phyloP scores from a whole-genome alignment of 2,888 invertebrate genomes.

The Acleris literana region DNA sequence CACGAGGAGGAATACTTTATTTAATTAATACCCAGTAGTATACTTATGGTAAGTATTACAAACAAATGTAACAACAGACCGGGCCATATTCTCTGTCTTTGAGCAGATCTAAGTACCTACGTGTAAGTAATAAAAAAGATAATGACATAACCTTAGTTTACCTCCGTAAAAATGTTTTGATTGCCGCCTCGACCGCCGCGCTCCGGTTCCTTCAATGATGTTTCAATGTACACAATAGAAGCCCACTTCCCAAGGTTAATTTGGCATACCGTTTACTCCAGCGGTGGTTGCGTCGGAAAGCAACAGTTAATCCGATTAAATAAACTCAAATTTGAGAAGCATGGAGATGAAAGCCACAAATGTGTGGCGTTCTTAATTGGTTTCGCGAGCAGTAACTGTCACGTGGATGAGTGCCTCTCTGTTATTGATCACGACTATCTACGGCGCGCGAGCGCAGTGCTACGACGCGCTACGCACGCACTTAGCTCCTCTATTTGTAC shows the following conservation, averaged over 20 bases:
- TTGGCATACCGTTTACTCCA: conserved; percentile 77
- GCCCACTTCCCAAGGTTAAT: conserved; percentile 78
- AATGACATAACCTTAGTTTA: conserved; percentile 11
- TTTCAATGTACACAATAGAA: conserved; percentile 68
- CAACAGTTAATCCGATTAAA: conserved; percentile 70
- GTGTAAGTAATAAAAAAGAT: background rate
- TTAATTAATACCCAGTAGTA: too few relatives aligned
- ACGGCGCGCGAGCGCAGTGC: conserved; percentile 44
- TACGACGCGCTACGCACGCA: conserved; percentile 55
- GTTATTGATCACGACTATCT: conserved; percentile 48
- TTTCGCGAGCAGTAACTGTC: conserved; percentile 49
- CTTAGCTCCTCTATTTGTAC: conserved; percentile 28
- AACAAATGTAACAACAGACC: too few relatives aligned
- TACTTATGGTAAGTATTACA: too few relatives aligned
- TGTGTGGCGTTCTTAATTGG: conserved; percentile 53
- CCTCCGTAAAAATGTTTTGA: conserved; percentile 41
- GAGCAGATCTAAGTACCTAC: background rate
- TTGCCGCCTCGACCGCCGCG: conserved; percentile 46
- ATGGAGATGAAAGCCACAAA: conserved; percentile 56
- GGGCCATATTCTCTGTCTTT: too few relatives aligned
- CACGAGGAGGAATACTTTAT: too few relatives aligned
- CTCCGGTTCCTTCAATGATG: too few relatives aligned
- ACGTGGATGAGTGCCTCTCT: conserved; percentile 42
- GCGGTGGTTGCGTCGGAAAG: conserved; percentile 60
- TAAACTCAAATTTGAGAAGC: conserved; percentile 59